A percentile compares a stretch with the other conserved stretches of the same genome.
Conservation (phyloP, 1,140 invertebrate species). For the Drosophila sucinea region DNA sequence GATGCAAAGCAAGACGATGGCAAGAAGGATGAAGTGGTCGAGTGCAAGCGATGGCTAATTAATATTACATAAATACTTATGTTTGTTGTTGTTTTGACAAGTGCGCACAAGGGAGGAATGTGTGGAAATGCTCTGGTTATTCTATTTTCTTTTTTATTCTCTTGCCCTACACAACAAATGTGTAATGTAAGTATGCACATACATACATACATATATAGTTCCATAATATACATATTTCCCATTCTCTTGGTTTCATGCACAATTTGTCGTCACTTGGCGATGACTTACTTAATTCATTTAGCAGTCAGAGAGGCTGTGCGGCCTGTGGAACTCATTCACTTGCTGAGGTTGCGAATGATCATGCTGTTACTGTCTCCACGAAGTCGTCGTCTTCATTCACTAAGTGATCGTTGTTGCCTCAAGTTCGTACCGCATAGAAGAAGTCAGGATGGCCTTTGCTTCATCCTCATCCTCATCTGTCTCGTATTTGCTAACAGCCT, state of each 20-base stretch:
- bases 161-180: neutral
- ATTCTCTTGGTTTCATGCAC: slow-evolving; percentile 62
- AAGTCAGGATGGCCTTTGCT: neutral
- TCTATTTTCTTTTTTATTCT: slow-evolving; percentile 43
- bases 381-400: slow-evolving; percentile 38
- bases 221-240: neutral
- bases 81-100: slow-evolving; percentile 67
- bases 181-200: neutral
- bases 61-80: slow-evolving; percentile 11
- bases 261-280: slow-evolving; percentile 82
- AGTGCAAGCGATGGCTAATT: slow-evolving; percentile 10
- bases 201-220: neutral
- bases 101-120: slow-evolving; percentile 45
- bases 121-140: slow-evolving; percentile 22
- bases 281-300: slow-evolving; percentile 83
- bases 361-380: neutral
- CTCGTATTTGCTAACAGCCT: slow-evolving; percentile 33
- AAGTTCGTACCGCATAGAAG: slow-evolving; percentile 17
- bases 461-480: slow-evolving; percentile 16
- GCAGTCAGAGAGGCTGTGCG: slow-evolving; percentile 33
- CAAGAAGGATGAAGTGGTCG: neutral
- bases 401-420: slow-evolving; percentile 29
- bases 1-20: neutral
- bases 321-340: slow-evolving; percentile 4
- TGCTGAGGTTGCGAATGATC: neutral